These are phyloP conservation scores for Drosophila sp. DNA, from an alignment of 1,140 invertebrate genomes.

Conservation along the genomic window DNA sequence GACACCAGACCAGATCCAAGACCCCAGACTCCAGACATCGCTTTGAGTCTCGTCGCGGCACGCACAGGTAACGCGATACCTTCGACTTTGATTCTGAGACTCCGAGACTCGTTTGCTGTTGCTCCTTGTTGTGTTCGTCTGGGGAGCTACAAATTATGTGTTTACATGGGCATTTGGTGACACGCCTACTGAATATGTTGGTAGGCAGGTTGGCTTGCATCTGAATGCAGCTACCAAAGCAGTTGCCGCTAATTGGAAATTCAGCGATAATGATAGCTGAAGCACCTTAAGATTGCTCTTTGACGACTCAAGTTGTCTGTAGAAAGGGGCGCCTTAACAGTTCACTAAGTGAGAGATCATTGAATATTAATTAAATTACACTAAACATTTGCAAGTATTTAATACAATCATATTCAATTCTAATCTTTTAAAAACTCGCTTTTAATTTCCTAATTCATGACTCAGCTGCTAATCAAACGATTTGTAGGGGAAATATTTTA, in stretches of 20 bases:
- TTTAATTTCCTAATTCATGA: too few relatives aligned
- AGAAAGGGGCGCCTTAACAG: neutral
- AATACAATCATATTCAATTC: too few relatives aligned
- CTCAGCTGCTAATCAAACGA: neutral
- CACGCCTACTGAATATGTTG: slow-evolving; percentile 50
- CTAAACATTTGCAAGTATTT: too few relatives aligned
- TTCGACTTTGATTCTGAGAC: slow-evolving; percentile 1
- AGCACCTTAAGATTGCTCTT: slow-evolving; percentile 23
- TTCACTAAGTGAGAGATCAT: too few relatives aligned
- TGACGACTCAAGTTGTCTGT: neutral
- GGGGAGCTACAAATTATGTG: slow-evolving; percentile 72
- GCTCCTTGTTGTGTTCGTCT: slow-evolving; percentile 12
- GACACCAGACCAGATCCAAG: neutral
- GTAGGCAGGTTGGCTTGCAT: neutral
- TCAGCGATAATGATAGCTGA: slow-evolving; percentile 73
- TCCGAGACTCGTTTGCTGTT: slow-evolving; percentile 3
- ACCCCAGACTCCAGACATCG: neutral
- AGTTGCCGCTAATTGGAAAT: slow-evolving; percentile 58
- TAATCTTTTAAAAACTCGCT: too few relatives aligned
- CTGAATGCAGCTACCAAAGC: slow-evolving; percentile 15
- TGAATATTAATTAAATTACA: too few relatives aligned
- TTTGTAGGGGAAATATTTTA: too few relatives aligned
- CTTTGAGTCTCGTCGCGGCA: neutral
- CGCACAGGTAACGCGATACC: slow-evolving; percentile 43
- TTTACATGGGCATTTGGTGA: slow-evolving; percentile 69